These are phyloP conservation scores for Hydraecia micacea DNA, from an alignment of 2,888 invertebrate species.

Conservation along the genomic window DNA sequence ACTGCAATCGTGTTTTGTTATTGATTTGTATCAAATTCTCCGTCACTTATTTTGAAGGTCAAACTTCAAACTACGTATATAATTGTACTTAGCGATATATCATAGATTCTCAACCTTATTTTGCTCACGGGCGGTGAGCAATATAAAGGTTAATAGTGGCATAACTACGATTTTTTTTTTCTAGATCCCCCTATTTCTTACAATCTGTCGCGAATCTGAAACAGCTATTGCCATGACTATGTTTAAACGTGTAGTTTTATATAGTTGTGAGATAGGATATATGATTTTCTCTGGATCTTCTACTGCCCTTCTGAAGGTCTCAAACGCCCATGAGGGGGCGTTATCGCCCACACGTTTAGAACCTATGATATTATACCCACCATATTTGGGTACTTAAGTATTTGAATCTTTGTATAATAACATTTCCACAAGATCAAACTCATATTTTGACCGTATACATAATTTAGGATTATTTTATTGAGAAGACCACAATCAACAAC, in stretches of 20 bases:
- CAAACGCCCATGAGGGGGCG: not conserved
- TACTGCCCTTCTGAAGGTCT: not conserved
- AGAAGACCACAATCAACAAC: slow-evolving; percentile 45
- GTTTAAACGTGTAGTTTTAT: not conserved
- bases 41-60: not conserved
- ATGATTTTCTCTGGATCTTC: not conserved
- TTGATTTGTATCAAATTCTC: slow-evolving; percentile 1
- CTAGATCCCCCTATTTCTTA: not conserved
- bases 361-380: not conserved
- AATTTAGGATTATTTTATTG: slow-evolving; percentile 27
- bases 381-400: not conserved
- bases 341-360: not conserved
- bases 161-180: not conserved
- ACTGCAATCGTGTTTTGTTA: slow-evolving; percentile 20
- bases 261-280: not conserved
- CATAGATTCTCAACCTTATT: not conserved
- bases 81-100: not conserved
- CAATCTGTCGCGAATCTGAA: not conserved
- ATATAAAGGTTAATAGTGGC: too few species aligned
- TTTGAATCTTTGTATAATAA: not conserved
- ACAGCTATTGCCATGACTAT: not conserved
- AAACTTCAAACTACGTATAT: not conserved
- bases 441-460: slow-evolving; percentile 10
- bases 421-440: not conserved
- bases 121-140: not conserved